Evolutionary conservation across 1,140 invertebrate genomes (phyloP).

Genomic region (Carposina sasakii): DNA sequence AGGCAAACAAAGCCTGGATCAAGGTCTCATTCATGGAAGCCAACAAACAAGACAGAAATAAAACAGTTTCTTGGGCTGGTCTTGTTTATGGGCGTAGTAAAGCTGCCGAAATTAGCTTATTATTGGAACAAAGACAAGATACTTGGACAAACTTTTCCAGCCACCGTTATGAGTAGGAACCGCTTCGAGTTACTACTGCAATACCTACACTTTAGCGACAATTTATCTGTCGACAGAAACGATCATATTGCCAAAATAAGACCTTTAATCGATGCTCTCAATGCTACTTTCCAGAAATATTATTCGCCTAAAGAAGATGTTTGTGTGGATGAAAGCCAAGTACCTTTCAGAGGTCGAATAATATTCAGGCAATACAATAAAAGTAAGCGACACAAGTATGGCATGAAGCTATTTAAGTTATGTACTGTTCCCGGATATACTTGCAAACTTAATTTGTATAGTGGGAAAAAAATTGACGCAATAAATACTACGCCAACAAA

Average conservation of each 20-base stretch:
- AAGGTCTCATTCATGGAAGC: conserved; percentile 35
- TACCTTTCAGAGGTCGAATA: conserved; percentile 46
- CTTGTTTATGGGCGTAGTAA: conserved; percentile 38
- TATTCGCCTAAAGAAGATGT: conserved; percentile 43
- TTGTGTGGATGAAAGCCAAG: conserved; percentile 44
- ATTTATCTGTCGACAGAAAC: conserved; percentile 29
- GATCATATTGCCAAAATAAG: conserved; percentile 33
- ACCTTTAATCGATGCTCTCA: conserved; percentile 32
- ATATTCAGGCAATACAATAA: conserved; percentile 52
- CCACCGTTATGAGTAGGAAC: conserved; percentile 34
- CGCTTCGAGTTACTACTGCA: conserved; percentile 34
- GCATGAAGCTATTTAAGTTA: conserved; percentile 54
- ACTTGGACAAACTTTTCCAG: conserved; percentile 36
- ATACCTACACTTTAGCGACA: conserved; percentile 30
- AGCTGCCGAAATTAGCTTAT: conserved; percentile 37
- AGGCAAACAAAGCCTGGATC: conserved; percentile 38
- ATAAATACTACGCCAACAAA: conserved; percentile 42
- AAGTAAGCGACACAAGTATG: conserved; percentile 50
- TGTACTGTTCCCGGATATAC: conserved; percentile 41
- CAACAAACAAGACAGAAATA: conserved; percentile 39
- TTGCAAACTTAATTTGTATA: conserved; percentile 41
- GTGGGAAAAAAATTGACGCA: conserved; percentile 37
- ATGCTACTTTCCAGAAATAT: conserved; percentile 42
- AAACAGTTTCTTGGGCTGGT: conserved; percentile 37
- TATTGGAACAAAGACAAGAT: conserved; percentile 38